Evolutionary conservation across 2,797 vertebrate genomes (phyloP), one percentile per base, ranked within the genome.

Genomic region (Sebastolobus altivelis): DNA sequence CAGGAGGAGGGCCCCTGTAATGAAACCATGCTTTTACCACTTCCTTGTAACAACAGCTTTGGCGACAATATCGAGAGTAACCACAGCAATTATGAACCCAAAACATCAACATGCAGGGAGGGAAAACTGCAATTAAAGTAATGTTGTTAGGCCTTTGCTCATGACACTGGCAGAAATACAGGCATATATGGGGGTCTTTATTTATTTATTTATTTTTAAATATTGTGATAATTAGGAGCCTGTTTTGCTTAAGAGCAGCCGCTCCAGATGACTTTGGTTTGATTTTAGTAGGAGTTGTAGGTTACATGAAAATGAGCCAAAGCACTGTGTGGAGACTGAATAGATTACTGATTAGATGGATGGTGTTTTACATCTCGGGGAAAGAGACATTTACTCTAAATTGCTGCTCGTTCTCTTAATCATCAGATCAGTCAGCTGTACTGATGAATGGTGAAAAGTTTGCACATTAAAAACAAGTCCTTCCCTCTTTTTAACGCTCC

Each of bases 11-110:
- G 77, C 43, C 85, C 65, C 83, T 27, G n/a, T 83, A 88, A 92
- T 92, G 75, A 93, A 93, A 86, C 87, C 88, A 25, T 69, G 82
- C 81, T 89, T 80, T 89, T 90, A 86, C 68, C 80, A 76, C 83
- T 89, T 90, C 52, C 83, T 85, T 77, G 75, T 88, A 92, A 91
- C 77, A 54, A 58, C 56, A 22, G 80, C 77, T 75, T 83, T 55
- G 49, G 82, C 46, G 69, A 88, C 72, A 83, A 38, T 79, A 80
- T 83, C 49, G 77, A 79, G 80, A 87, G 79, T 70, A 90, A 86
- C 86, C 74, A 87, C 81, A 83, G 77, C 88, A 92, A 93, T 94
- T 94, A 94, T 2, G 0, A 80, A 74, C 43, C 16, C 54, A 49
- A 85, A 84, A 86, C 65, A 80, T 84, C 80, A 87, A 81, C 83